phyloP scores from a whole-genome alignment of 2,113 vertebrate species.

The Pelvicachromis taeniatus region DNA sequence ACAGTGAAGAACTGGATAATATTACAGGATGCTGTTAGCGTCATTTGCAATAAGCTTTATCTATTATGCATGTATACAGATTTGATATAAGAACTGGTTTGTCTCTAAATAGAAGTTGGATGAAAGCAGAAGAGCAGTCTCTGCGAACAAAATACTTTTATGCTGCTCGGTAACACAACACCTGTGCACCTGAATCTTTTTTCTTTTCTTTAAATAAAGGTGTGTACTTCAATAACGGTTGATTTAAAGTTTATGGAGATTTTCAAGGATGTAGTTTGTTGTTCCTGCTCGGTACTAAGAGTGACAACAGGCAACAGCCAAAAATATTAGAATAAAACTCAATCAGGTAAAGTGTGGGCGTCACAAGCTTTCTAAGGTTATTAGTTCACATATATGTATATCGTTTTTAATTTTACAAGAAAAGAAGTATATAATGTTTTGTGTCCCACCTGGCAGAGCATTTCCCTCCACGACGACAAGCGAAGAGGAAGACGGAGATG shows the following conservation, averaged over 20 bases:
- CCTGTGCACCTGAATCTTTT: not conserved
- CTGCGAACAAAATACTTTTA: not conserved
- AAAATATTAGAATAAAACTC: not conserved
- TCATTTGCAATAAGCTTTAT: constrained; percentile 7
- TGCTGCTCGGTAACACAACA: not conserved
- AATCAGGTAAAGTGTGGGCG: not conserved
- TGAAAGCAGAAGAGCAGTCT: not conserved
- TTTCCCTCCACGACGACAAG: constrained; percentile 78
- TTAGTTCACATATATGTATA: not conserved
- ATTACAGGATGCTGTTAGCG: not conserved
- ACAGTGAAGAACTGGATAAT: not conserved
- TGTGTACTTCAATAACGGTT: not conserved
- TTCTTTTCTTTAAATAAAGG: accelerated
- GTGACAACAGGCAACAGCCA: not conserved
- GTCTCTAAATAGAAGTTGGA: not conserved
- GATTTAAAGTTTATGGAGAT: not conserved
- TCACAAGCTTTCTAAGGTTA: not conserved
- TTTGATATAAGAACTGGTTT: not conserved
- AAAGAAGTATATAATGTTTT: not conserved
- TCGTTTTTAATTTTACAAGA: accelerated
- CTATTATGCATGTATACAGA: constrained; percentile 2
- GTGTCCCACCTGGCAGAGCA: constrained; percentile 78
- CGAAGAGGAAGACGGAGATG: constrained; percentile 81
- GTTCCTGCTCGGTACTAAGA: not conserved
- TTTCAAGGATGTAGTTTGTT: not conserved